Base-by-base conservation (phyloP, 2,113 vertebrate species). In the Hypanus sabinus region DNA sequence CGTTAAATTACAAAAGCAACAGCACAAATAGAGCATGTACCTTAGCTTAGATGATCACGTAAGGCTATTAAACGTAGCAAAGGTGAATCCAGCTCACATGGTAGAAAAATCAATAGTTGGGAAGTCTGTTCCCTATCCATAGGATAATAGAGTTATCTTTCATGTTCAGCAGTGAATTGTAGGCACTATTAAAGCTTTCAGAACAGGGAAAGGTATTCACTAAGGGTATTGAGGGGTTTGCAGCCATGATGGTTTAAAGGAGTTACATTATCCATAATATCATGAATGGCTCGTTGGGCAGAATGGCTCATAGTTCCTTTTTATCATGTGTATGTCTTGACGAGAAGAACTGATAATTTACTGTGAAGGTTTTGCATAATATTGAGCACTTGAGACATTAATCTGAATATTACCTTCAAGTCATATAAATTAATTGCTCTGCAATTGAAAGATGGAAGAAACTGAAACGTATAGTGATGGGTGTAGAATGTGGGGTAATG, bases 371-470 rank as follows among this genome's bases (percentile, higher is more conserved):
- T 62, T 27, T 30, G 30, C 27, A 62, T 87, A 20, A 85, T 85
- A 87, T 36, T 92, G 20, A 24, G 62, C 2, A n/a, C 65, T 68
- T 7, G 14, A 92, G 33, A 5, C 6, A n/a, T 71, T 92, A 92
- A 92, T 71, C 33, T 92, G 68, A 73, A 93, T 73, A 46, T 88
- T 93, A 30, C 90, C 65, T 93, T 93, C 90, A 71, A 46, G 36
- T 93, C 20, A 92, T 92, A 36, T 71, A 12, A 38, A 71, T 92
- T 92, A 92, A 93, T 93, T 73, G 68, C 90, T 93, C 9, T 46
- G 36, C 65, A 24, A 71, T 38, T 73, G 33, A 93, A 93, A 14
- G 90, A 1, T 46, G 36, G 68, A 46, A 38, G 65, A 93, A 46
- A 46, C 10, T 46, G 90, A 46, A 93, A 71, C 36, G n/a, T 36